phyloP scores from a whole-genome alignment of 2,113 vertebrate species.

The Garra rufa region DNA sequence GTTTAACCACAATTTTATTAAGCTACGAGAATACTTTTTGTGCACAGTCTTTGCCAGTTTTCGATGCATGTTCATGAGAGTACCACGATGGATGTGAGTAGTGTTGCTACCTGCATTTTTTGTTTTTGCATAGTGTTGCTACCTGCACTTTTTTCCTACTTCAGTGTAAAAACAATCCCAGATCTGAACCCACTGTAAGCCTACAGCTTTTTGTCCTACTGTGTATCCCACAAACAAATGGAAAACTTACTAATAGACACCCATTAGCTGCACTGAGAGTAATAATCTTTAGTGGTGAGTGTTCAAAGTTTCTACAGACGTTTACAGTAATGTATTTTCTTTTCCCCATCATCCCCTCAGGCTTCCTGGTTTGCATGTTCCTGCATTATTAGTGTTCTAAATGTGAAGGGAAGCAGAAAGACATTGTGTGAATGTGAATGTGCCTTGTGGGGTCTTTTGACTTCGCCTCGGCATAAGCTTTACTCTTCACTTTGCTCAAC shows the following conservation, averaged over 20 bases:
- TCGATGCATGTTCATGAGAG: too few relatives aligned
- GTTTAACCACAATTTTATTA: too few relatives aligned
- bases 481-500: not conserved
- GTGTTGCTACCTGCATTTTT: too few relatives aligned
- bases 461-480: not conserved
- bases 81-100: too few relatives aligned
- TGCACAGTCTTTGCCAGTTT: too few relatives aligned
- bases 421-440: constrained; percentile 51
- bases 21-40: too few relatives aligned
- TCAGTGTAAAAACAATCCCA: too few relatives aligned
- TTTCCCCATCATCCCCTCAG: constrained; percentile 69
- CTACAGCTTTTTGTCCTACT: not conserved
- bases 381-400: constrained; percentile 70
- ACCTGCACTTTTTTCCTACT: too few relatives aligned
- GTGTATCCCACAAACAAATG: not conserved
- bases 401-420: constrained; percentile 77
- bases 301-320: not conserved
- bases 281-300: not conserved
- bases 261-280: not conserved
- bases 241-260: not conserved
- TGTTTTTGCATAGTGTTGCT: too few relatives aligned
- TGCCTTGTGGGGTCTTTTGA: not conserved
- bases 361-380: constrained; percentile 69
- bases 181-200: not conserved
- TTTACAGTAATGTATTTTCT: constrained; percentile 28